Evolutionary conservation across 2,797 vertebrate species (phyloP).

Genomic region (Staurois parvus): DNA sequence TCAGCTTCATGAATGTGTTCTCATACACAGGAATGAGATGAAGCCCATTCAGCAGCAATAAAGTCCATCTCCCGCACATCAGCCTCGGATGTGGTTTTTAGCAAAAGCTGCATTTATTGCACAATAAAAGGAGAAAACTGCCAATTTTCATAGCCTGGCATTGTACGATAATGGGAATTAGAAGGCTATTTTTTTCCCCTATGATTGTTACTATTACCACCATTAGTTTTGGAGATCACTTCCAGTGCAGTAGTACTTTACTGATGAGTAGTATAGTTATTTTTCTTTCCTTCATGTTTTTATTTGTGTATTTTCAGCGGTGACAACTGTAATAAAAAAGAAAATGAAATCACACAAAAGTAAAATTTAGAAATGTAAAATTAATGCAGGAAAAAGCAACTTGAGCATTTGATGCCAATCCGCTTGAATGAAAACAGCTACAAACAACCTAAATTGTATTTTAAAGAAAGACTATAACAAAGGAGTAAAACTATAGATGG

Average conservation of each 20-base stretch:
- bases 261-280: neutral
- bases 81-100: neutral
- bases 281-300: neutral
- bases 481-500: neutral
- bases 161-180: conserved; percentile 11
- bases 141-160: conserved; percentile 2
- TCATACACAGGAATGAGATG: neutral
- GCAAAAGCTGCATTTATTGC: neutral
- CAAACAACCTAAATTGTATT: neutral
- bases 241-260: neutral
- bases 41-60: neutral
- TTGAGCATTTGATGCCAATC: neutral
- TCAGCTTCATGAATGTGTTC: conserved; percentile 1
- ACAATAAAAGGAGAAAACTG: conserved; percentile 11
- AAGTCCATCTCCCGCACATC: neutral
- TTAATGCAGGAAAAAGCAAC: neutral
- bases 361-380: conserved; percentile 1
- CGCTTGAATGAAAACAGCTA: neutral
- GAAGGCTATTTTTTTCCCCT: neutral
- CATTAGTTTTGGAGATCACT: neutral
- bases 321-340: neutral
- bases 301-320: neutral
- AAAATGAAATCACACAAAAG: neutral
- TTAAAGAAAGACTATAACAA: neutral
- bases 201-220: neutral